phyloP scores from a whole-genome alignment of 1,140 invertebrate genomes.

The Andrena cerasifolii region DNA sequence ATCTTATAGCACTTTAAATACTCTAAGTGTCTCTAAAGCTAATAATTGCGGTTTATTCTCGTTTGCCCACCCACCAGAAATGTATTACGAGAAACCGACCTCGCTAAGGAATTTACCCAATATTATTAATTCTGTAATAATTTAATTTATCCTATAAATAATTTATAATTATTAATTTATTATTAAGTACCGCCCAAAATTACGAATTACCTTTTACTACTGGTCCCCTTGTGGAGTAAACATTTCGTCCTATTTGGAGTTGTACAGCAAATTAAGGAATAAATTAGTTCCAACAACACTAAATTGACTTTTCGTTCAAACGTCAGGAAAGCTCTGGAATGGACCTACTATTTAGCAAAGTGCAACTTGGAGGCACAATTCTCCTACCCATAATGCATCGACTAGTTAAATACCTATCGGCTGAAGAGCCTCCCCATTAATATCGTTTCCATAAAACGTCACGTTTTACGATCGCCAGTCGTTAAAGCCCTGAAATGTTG shows the following conservation, averaged over 20 bases:
- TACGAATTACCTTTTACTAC: background rate
- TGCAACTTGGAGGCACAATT: background rate
- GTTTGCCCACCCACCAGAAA: no score
- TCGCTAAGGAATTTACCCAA: no score
- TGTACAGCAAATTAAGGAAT: background rate
- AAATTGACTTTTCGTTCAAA: no score
- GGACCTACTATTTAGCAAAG: background rate
- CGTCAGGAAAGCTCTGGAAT: no score
- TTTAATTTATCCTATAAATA: no score
- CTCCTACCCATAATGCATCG: background rate
- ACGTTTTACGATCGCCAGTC: slow-evolving; percentile 22
- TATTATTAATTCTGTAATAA: no score
- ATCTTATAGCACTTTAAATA: no score
- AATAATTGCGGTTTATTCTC: no score
- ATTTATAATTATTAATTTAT: no score
- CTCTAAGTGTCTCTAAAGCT: no score
- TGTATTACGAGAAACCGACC: no score
- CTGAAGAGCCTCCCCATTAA: background rate
- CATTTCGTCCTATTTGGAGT: slow-evolving; percentile 4
- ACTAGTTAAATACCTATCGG: background rate
- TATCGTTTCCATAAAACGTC: slow-evolving; percentile 32
- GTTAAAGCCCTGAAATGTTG: slow-evolving; percentile 58
- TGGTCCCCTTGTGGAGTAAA: background rate
- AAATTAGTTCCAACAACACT: background rate
- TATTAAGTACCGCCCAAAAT: no score